These are phyloP conservation scores for Caenorhabditis sinica DNA, from an alignment of 2,888 invertebrate species.

Conservation along the genomic window DNA sequence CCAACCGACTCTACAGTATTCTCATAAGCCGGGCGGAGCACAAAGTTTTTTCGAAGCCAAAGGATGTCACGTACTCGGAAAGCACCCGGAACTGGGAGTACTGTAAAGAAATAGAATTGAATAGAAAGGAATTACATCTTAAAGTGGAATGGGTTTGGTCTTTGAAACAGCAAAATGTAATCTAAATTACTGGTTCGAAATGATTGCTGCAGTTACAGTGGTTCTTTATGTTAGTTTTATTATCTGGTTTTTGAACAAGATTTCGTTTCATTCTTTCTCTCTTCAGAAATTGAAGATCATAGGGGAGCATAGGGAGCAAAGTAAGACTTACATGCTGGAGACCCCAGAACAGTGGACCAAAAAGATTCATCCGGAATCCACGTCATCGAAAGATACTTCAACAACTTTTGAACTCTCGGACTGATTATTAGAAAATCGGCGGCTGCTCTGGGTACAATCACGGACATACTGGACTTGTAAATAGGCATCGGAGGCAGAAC, in stretches of 20 bases:
- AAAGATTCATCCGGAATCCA: constrained; percentile 76
- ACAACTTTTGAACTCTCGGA: constrained; percentile 56
- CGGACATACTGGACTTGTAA: constrained; percentile 75
- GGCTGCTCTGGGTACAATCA: constrained; percentile 67
- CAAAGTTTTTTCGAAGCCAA: constrained; percentile 66
- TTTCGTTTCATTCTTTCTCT: no score
- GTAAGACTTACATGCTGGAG: constrained; percentile 47
- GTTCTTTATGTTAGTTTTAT: no score
- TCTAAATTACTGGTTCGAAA: no score
- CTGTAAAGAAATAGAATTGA: constrained; percentile 38
- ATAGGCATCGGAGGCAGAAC: constrained; percentile 71
- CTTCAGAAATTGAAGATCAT: no score
- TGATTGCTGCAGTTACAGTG: no score
- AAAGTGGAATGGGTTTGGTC: neutral
- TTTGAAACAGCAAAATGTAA: no score
- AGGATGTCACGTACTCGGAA: constrained; percentile 69
- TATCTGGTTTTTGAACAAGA: no score
- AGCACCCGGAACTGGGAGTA: constrained; percentile 68
- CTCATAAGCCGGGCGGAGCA: constrained; percentile 55
- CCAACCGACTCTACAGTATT: constrained; percentile 66
- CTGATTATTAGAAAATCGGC: constrained; percentile 67
- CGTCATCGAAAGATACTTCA: constrained; percentile 66
- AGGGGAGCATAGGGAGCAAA: no score
- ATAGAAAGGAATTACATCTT: neutral
- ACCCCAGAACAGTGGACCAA: constrained; percentile 73